Evolutionary conservation across 2,113 vertebrate genomes (phyloP), one percentile per base, ranked within the genome.

Genomic region (Vombatus ursinus): DNA sequence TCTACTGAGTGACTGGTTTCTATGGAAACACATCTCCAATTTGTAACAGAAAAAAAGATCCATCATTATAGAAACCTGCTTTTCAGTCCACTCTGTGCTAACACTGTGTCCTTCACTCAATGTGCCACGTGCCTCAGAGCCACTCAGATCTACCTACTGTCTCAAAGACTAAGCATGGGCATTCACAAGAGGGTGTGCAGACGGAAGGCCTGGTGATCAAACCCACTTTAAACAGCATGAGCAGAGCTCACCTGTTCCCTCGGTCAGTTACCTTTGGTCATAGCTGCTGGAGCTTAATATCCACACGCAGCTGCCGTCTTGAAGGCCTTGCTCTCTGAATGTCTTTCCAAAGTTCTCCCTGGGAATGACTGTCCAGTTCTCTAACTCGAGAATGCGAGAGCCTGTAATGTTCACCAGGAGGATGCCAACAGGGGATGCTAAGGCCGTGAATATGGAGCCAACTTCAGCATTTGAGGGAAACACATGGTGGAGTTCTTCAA

Each of bases 251-350:
- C 57, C 57, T 31, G 57, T 2, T 49, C 48, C 48, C 48, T 12
- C 6, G 50, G 11, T 2, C 1, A 0, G 14, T 93, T 98, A 99
- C 99, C 99, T 99, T 98, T 98, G 98, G 96, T 98, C 98, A 6
- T 98, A 97, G 24, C 98, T 98, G 96, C 12, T 89, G 26, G 94
- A 52, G 57, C 99, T 99, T 95, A 99, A 98, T 95, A 99, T 97
- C 52, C 99, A 96, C 54, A 99, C 23, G 0, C 99, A 98, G 37
- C 99, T 99, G 11, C 99, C 99, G 1, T 99, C 99, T 16, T 89
- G 97, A 90, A 99, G 98, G 0, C 99, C 99, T 28, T 98, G 98
- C 1, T 99, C 99, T 96, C 96, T 98, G 8, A 99, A 98, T 0
- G 99, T 99, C 94, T 98, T 99, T 96, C 98, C 98, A 99, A 99